Evolutionary conservation across 23 tunicate genomes (phyloP), one percentile per base, ranked within the genome.

Genomic region (Trididemnum clinides): DNA sequence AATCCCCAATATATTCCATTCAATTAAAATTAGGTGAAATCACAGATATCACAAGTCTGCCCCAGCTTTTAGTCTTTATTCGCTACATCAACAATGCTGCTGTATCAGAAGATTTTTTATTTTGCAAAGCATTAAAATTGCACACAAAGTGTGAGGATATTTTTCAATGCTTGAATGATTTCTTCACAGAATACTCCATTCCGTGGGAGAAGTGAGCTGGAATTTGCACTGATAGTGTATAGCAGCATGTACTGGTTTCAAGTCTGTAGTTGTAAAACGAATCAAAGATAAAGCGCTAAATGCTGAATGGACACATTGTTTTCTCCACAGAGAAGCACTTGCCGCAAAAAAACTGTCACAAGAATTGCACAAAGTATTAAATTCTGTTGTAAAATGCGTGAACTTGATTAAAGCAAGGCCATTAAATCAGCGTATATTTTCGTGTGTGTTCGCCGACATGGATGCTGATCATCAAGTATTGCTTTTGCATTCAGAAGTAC

Each of bases 401-500:
- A 78, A 78, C 66, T 78, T 78, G 66, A 78, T 78, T 51, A 78
- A 78, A 51, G 34, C 65, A 78, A 51, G 83, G 66, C 66, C 83
- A 54, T 30, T 51, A 78, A 78, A 78, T 78, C 83, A 51, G 66
- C 65, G 10, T 78, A 10, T 78, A 51, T 78, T 78, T 78, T 78
- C 66, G 65, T 78, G 25, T 34, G 27, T 78, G 66, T 51, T 65
- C 83, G 19, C 83, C 27, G 66, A 78, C 64, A 51, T 78, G 83
- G 65, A 78, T 50, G 65, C 83, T 78, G 83, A 78, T 78, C 66
- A n/a, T n/a, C n/a, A n/a, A n/a, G n/a, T n/a, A n/a, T n/a, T n/a
- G n/a, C n/a, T n/a, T 10, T 74, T 74, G 81, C 59, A 74, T 58
- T 10, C 81, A 26, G 58, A 39, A 74, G 58, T 74, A 28, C 12